Conservation (phyloP, 2,888 invertebrate species). For the Drosophila nr. fundita region DNA sequence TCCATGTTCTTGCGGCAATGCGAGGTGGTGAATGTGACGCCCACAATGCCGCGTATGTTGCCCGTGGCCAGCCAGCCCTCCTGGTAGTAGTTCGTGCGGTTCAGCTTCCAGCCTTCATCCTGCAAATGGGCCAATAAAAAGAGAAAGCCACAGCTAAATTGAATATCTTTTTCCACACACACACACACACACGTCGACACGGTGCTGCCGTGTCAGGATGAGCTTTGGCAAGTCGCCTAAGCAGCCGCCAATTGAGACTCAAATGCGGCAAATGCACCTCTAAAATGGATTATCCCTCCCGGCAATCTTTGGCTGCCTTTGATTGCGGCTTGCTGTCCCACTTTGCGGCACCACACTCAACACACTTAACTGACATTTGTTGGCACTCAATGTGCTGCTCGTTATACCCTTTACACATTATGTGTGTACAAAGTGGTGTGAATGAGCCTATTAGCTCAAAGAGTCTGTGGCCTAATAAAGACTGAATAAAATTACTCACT, state of each 20-base stretch:
- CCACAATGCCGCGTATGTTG: constrained; percentile 96
- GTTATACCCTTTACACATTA: constrained; percentile 1
- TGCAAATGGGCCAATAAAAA: constrained; percentile 83
- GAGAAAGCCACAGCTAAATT: constrained; percentile 30
- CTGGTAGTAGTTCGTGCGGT: constrained; percentile 97
- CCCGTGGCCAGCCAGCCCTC: constrained; percentile 99
- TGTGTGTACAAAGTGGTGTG: not conserved
- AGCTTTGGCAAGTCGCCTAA: constrained; percentile 65
- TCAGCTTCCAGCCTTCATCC: constrained; percentile 98
- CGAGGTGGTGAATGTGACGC: constrained; percentile 97
- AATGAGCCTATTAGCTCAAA: not conserved
- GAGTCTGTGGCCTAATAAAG: not conserved
- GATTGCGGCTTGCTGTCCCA: constrained; percentile 38
- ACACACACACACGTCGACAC: not conserved
- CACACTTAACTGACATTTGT: constrained; percentile 25
- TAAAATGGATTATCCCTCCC: constrained; percentile 61
- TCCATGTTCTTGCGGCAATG: constrained; percentile 95
- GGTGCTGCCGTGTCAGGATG: constrained; percentile 23
- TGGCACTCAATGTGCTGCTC: constrained; percentile 32
- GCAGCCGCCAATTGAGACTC: constrained; percentile 67
- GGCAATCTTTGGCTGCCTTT: constrained; percentile 33
- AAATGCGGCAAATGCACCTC: constrained; percentile 50
- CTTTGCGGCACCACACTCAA: constrained; percentile 24
- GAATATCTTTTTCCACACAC: constrained; percentile 21
- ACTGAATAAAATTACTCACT: not conserved